Conservation (phyloP, 2,113 vertebrate genomes). For the Atlantisia rogersi region DNA sequence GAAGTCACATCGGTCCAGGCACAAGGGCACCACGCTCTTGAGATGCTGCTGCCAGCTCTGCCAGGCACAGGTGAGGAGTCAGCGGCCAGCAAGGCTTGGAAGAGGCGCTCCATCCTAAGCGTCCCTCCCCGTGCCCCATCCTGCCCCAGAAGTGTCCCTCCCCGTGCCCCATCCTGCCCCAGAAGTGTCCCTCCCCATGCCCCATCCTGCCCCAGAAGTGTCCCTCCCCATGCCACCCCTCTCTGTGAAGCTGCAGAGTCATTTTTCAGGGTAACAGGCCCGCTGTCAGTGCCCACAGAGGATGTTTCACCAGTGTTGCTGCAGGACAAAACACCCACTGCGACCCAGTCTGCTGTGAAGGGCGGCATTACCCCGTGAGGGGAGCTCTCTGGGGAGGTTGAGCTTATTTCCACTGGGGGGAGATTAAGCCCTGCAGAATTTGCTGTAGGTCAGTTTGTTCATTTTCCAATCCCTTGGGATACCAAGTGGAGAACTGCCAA, state of each 20-base stretch:
- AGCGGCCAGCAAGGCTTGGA: background rate
- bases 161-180: too few species aligned
- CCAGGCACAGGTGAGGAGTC: background rate
- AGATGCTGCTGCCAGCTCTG: rapidly evolving
- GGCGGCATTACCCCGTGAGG: too few species aligned
- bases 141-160: too few species aligned
- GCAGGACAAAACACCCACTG: rapidly evolving
- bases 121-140: too few species aligned
- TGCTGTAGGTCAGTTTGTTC: background rate
- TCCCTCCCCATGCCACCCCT: background rate
- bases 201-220: too few species aligned
- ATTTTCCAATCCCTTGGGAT: background rate
- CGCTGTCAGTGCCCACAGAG: rapidly evolving
- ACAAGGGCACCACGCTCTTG: background rate
- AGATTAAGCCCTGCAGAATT: background rate
- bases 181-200: too few species aligned
- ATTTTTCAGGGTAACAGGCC: too few species aligned
- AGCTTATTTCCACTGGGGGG: background rate
- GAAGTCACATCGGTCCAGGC: background rate
- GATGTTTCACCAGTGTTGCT: background rate
- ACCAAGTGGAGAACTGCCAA: background rate
- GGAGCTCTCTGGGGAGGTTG: too few species aligned
- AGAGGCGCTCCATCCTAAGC: too few species aligned
- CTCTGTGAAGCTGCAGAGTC: too few species aligned
- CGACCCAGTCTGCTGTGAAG: background rate